Evolutionary conservation across 2,888 invertebrate genomes (phyloP).

Genomic region (Rhagonycha fulva): DNA sequence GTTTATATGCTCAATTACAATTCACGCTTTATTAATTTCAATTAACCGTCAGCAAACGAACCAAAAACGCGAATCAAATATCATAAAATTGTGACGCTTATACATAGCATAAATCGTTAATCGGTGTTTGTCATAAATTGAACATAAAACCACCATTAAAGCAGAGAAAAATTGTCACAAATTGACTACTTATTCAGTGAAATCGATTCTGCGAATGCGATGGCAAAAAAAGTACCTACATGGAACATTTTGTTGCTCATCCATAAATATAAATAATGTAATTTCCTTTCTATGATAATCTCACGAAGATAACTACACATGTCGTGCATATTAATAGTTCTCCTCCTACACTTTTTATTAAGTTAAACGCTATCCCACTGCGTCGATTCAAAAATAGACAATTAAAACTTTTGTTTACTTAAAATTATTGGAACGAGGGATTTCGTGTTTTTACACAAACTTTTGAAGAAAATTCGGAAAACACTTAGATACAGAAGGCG

Average conservation of each 20-base stretch:
- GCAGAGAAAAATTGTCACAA: background rate
- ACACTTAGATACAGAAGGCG: background rate
- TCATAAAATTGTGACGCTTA: too few species aligned
- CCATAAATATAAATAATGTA: background rate
- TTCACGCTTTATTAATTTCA: too few species aligned
- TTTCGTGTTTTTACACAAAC: background rate
- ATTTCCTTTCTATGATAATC: background rate
- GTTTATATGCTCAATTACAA: too few species aligned
- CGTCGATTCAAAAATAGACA: background rate
- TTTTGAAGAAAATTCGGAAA: background rate
- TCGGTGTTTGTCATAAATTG: background rate
- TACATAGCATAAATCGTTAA: background rate
- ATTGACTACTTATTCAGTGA: background rate
- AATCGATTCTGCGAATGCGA: background rate
- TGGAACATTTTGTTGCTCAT: background rate
- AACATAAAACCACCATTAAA: background rate
- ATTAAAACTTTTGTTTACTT: background rate
- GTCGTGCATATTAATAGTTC: background rate
- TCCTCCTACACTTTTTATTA: background rate
- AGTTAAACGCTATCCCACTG: background rate
- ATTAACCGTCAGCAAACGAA: too few species aligned
- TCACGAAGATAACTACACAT: background rate
- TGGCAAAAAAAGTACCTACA: background rate
- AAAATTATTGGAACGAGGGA: background rate
- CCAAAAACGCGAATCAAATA: too few species aligned